These are phyloP conservation scores for Podarcis cretensis DNA, from an alignment of 2,113 vertebrate species.

Conservation along the genomic window DNA sequence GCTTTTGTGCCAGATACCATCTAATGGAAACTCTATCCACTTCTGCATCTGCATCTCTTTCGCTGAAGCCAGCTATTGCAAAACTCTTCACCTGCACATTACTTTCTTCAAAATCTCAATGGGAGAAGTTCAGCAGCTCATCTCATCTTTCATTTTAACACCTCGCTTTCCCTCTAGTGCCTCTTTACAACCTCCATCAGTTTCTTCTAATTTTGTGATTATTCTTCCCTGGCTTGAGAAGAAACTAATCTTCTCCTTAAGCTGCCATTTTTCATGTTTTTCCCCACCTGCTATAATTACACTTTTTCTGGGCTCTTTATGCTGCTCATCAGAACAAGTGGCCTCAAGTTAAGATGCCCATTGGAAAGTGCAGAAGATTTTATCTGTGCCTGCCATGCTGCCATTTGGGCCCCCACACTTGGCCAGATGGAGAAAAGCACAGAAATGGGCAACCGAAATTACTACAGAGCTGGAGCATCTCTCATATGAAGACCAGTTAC, in stretches of 20 bases:
- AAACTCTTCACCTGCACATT: slow-evolving; percentile 37
- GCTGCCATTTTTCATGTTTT: slow-evolving; percentile 60
- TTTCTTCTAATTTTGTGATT: slow-evolving; percentile 66
- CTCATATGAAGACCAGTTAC: too few relatives aligned
- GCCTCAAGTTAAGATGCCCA: not conserved
- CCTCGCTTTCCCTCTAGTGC: slow-evolving; percentile 61
- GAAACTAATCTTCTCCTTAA: slow-evolving; percentile 57
- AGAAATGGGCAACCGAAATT: not conserved
- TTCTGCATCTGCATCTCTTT: rapidly evolving
- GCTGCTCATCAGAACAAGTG: slow-evolving; percentile 37
- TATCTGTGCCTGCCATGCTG: rapidly evolving
- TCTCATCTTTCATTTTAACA: slow-evolving; percentile 62
- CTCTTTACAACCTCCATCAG: slow-evolving; percentile 51
- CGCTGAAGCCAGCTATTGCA: slow-evolving; percentile 22
- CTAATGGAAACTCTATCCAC: rapidly evolving
- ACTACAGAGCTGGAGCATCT: too few relatives aligned
- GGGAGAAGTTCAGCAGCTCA: slow-evolving; percentile 35
- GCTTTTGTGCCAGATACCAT: not conserved
- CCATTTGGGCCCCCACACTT: rapidly evolving
- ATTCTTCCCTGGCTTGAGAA: slow-evolving; percentile 60
- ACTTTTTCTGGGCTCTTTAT: slow-evolving; percentile 44
- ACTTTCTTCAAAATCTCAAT: slow-evolving; percentile 16
- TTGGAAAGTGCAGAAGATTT: not conserved
- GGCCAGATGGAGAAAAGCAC: slow-evolving; percentile 1
- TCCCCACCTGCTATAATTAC: slow-evolving; percentile 41